Conservation (phyloP, 37 sponge, comb jelly and placozoan genomes). For the Aplysina aerophoba region DNA sequence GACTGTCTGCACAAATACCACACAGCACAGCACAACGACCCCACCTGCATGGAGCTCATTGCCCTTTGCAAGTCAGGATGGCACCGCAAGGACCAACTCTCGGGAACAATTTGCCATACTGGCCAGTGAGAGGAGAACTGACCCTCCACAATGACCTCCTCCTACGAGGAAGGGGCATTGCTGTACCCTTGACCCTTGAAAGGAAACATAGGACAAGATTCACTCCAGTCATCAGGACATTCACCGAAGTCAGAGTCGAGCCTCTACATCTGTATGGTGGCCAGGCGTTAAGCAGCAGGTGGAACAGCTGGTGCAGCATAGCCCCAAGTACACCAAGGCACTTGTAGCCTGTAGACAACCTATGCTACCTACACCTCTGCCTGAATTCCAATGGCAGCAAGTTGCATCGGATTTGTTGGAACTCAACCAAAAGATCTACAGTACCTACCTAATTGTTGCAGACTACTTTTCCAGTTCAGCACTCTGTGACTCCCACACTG, state of each 20-base stretch:
- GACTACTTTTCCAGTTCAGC: neutral
- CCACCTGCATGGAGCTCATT: neutral
- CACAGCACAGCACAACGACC: constrained; percentile 34
- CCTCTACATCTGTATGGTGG: constrained; percentile 42
- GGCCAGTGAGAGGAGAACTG: constrained; percentile 38
- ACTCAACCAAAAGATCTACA: neutral
- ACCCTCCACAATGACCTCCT: constrained; percentile 22
- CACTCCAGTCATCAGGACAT: constrained; percentile 53
- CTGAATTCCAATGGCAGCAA: neutral
- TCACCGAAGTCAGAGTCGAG: neutral
- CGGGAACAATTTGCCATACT: constrained; percentile 26
- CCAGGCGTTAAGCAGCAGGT: constrained; percentile 11
- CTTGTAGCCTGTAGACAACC: neutral
- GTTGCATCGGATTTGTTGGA: neutral
- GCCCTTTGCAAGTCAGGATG: constrained; percentile 38
- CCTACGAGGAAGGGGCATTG: constrained; percentile 39
- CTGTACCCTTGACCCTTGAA: constrained; percentile 14
- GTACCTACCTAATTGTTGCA: neutral
- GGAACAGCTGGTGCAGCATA: neutral
- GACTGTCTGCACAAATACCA: neutral
- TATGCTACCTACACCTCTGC: neutral
- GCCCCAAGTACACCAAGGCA: constrained; percentile 1
- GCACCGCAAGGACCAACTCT: constrained; percentile 25
- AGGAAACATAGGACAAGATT: constrained; percentile 27
- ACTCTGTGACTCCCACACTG: too few relatives aligned